These are phyloP conservation scores for Drosophila sp. DNA, from an alignment of 1,140 invertebrate genomes.

Conservation along the genomic window DNA sequence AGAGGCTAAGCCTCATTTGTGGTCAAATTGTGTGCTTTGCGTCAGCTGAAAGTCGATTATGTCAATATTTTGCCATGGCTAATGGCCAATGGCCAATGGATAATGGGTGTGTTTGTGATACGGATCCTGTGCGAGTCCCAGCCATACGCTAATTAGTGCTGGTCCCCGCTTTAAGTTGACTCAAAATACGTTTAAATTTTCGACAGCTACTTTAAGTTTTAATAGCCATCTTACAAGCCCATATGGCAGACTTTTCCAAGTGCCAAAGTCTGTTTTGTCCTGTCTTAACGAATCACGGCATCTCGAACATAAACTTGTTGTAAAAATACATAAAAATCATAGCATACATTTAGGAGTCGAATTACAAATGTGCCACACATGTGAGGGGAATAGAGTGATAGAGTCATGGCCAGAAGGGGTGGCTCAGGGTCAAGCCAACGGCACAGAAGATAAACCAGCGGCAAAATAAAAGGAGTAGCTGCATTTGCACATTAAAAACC, in stretches of 20 bases:
- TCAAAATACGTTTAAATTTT: not conserved
- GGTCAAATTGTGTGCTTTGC: slow-evolving; percentile 76
- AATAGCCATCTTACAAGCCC: slow-evolving; percentile 24
- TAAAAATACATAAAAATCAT: slow-evolving; percentile 68
- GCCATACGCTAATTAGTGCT: slow-evolving; percentile 71
- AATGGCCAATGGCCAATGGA: slow-evolving; percentile 71
- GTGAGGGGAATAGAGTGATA: not conserved
- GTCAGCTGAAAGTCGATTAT: slow-evolving; percentile 81
- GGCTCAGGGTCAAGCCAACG: slow-evolving; percentile 1
- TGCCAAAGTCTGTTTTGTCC: not conserved
- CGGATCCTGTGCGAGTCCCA: slow-evolving; percentile 51
- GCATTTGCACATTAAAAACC: slow-evolving; percentile 75
- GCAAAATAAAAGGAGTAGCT: slow-evolving; percentile 68
- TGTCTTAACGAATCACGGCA: slow-evolving; percentile 9
- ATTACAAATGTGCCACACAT: slow-evolving; percentile 43
- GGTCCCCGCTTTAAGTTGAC: slow-evolving; percentile 48
- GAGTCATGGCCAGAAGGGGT: slow-evolving; percentile 31
- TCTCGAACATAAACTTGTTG: slow-evolving; percentile 52
- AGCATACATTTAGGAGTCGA: slow-evolving; percentile 74
- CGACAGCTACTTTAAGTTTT: slow-evolving; percentile 32
- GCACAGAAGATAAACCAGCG: slow-evolving; percentile 2
- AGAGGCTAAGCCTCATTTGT: slow-evolving; percentile 78
- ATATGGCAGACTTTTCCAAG: slow-evolving; percentile 41
- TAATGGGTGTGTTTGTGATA: slow-evolving; percentile 62
- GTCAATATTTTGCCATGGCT: slow-evolving; percentile 76